Conservation (phyloP, 2,113 vertebrate species). For the Pygoscelis adeliae region DNA sequence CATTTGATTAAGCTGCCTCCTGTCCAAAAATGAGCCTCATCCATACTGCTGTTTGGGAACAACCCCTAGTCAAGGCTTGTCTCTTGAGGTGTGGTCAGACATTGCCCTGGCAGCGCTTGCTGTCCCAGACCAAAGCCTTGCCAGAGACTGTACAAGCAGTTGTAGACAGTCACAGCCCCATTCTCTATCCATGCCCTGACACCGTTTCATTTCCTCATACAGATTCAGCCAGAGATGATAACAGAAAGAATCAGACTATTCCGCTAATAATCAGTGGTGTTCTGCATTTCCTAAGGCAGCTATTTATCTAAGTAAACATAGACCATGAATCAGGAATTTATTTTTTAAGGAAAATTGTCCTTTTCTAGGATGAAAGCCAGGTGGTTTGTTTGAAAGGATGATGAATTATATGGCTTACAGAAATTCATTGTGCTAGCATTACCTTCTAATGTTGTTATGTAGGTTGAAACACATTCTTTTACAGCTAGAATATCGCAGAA, state of each 20-base stretch:
- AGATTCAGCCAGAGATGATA: neutral
- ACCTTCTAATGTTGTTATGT: neutral
- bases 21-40: neutral
- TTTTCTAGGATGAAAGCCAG: slow-evolving; percentile 22
- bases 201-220: neutral
- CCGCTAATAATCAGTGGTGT: neutral
- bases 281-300: neutral
- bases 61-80: neutral
- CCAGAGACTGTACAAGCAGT: neutral
- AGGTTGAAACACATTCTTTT: slow-evolving; percentile 32
- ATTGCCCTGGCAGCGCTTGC: neutral
- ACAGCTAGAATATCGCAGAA: neutral
- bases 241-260: neutral
- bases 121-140: neutral
- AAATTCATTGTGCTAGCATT: neutral
- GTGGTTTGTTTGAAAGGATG: neutral
- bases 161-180: neutral
- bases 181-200: neutral
- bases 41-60: neutral
- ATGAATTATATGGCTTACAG: slow-evolving; percentile 9
- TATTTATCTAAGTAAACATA: neutral
- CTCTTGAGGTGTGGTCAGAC: neutral
- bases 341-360: slow-evolving; percentile 15
- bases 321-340: neutral
- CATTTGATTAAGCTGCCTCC: neutral